Base-by-base conservation (phyloP, 1,140 invertebrate species). In the Micrasema longulum region DNA sequence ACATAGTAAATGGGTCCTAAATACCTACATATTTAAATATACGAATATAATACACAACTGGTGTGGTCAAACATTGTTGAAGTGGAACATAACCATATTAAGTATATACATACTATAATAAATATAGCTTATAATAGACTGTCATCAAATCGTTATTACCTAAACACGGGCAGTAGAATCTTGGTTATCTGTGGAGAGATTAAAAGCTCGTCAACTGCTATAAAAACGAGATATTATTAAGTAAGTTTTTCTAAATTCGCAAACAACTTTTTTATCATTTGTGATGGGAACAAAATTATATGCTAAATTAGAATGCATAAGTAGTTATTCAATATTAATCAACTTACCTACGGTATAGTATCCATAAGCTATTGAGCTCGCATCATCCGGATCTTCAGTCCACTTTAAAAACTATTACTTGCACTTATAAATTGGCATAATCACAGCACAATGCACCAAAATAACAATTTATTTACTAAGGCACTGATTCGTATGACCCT, bases 171-270 rank as follows among this genome's bases (percentile, higher is more conserved):
- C 23, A 31, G 16, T 60, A 41, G 16, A 60, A 20, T 60, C 35
- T 38, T 18, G 11, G 55, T 60, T 60, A 38, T 9, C 35, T 22
- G 12, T 41, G 16, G 36, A 53, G 2, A 3, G 48, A 60, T 60
- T 60, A 60, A 41, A 41, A 60, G 35, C 36, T 60, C 55, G 20
- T 60, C n/a, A 60, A 11, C 16, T 31, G 2, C 18, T 14, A 41
- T 60, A 38, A 43, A 53, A 60, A 22, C 55, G 31, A 57, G 53
- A 57, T 57, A n/a, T n/a, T n/a, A n/a, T n/a, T n/a, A n/a, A n/a
- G n/a, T n/a, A 31, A 31, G 26, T 31, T 31, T 7, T 31, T 31
- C 26, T 7, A 31, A 2, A 31, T 31, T 31, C 26, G 26, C 3
- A 7, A 31, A 4, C 7, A 31, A 31, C 2, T 31, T 31, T 7